Evolutionary conservation across 2,888 invertebrate species (phyloP), one percentile per base, ranked within the genome.

Genomic region (Apamea monoglypha): DNA sequence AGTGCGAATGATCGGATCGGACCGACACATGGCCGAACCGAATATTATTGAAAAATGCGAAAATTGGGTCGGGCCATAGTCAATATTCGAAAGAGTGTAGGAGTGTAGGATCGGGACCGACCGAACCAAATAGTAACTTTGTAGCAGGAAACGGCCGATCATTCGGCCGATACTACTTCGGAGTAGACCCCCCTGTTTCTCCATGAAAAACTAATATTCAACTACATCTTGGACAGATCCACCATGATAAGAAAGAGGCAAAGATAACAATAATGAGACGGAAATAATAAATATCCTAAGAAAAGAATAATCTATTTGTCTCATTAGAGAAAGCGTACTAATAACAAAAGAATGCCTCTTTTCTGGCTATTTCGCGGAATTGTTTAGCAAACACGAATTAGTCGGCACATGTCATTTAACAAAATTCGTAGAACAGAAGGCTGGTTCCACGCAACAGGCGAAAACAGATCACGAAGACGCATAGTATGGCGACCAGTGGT

Each of bases 321-420:
- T 73, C 78, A 86, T 70, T 53, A 69, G 18, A 47, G 83, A 73
- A 66, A 83, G 64, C 53, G 36, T 18, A 70, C 25, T 29, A 74
- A 84, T 44, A 82, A 70, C 44, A 71, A 64, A 73, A 83, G 50
- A 78, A 84, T 74, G 59, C n/a, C 40, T 78, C 25, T 63, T 61
- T 86, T 86, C 78, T 61, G 25, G 44, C 0, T 32, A 29, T 83
- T 87, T 87, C 84, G n/a, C 64, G 59, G 84, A 84, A 84, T 74
- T 84, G 71, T 84, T 84, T 74, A 78, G 79, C 87, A 78, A 86
- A 86, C 53, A 83, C 74, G 87, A 67, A 86, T 71, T 63, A 86
- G 78, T 67, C 40, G 72, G 59, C 74, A 61, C 64, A 36, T 71
- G 67, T 25, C 40, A 56, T 68, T 50, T 25, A 25, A 40, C 36